phyloP scores from a whole-genome alignment of 1,140 invertebrate genomes.

The Eupristina koningsbergeri region DNA sequence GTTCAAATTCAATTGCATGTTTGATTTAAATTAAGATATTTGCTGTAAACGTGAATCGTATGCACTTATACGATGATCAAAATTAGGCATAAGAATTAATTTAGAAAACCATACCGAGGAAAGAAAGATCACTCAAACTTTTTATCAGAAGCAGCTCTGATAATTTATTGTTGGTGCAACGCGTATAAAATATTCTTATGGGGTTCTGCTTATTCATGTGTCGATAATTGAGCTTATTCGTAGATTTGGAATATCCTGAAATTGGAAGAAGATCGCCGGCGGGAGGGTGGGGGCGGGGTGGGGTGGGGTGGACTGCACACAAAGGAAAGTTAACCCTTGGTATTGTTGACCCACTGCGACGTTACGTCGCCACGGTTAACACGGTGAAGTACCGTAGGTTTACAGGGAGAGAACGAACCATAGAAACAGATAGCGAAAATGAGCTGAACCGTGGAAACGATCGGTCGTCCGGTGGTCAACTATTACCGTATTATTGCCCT shows the following conservation, averaged over 20 bases:
- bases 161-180: conserved; percentile 24
- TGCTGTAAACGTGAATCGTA: too few relatives aligned
- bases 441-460: conserved; percentile 71
- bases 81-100: background rate
- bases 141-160: background rate
- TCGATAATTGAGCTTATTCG: background rate
- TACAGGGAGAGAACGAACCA: background rate
- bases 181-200: background rate
- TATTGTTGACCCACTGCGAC: conserved; percentile 23
- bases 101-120: background rate
- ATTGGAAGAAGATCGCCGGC: too few relatives aligned
- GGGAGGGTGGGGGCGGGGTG: too few relatives aligned
- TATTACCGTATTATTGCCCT: conserved; percentile 17
- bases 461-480: conserved; percentile 67
- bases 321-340: background rate
- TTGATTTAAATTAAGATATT: too few relatives aligned
- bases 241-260: background rate
- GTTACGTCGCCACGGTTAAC: conserved; percentile 48
- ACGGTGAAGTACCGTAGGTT: background rate
- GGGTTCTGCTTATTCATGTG: background rate
- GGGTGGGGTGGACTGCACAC: background rate
- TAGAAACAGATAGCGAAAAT: conserved; percentile 42
- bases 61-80: too few relatives aligned
- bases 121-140: too few relatives aligned
- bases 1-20: too few relatives aligned